A percentile compares a stretch with the other conserved stretches of the same genome.
These are phyloP conservation scores for Limnothrissa miodon DNA, from an alignment of 2,113 vertebrate genomes.

Conservation along the genomic window DNA sequence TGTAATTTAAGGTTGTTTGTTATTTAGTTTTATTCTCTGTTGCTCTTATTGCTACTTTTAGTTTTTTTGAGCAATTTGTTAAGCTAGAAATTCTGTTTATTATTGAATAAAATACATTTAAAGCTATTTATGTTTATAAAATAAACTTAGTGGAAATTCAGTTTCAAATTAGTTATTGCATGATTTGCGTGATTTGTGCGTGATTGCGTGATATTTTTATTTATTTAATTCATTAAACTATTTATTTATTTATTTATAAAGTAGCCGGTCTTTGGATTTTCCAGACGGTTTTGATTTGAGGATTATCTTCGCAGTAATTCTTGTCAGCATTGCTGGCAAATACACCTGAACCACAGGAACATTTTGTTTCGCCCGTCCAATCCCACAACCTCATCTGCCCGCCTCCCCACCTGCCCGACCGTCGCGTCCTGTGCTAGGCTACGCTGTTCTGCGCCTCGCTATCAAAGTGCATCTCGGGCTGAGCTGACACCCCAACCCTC, in stretches of 20 bases:
- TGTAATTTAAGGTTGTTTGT: background rate
- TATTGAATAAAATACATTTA: no score
- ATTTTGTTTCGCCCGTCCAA: background rate
- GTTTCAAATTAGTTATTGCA: background rate
- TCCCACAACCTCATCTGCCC: background rate
- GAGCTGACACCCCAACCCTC: background rate
- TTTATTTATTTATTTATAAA: background rate
- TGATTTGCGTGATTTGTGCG: background rate
- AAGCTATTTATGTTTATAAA: background rate
- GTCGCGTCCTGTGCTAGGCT: background rate
- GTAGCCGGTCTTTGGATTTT: conserved; percentile 20
- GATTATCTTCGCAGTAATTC: conserved; percentile 10
- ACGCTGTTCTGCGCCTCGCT: background rate
- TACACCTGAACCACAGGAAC: conserved; percentile 26
- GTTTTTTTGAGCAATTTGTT: no score
- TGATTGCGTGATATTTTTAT: no score
- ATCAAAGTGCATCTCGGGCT: background rate
- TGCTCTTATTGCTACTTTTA: background rate
- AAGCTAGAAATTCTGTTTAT: background rate
- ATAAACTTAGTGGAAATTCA: background rate
- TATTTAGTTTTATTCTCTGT: background rate
- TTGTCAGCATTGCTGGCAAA: background rate
- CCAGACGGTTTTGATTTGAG: conserved; percentile 29
- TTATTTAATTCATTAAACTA: no score
- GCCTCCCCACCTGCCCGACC: no score